These are phyloP conservation scores for Drosophila repletoides DNA, from an alignment of 1,140 invertebrate genomes.

Conservation along the genomic window DNA sequence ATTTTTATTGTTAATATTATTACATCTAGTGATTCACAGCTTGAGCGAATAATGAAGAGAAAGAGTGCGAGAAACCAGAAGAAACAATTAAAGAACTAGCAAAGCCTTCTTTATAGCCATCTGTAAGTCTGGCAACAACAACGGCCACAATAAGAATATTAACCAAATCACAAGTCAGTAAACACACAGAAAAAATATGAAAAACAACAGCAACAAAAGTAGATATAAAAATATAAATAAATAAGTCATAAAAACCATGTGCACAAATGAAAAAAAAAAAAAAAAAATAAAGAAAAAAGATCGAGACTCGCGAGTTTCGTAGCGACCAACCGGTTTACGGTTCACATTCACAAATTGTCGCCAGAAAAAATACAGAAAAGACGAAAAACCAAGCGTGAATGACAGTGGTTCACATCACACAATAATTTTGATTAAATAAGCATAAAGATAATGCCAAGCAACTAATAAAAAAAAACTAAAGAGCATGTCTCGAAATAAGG, in stretches of 20 bases:
- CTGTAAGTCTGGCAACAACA: slow-evolving; percentile 3
- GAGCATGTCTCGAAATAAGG: no score
- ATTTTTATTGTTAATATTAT: slow-evolving; percentile 7
- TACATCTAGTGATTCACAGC: slow-evolving; percentile 21
- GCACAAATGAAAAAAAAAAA: slow-evolving; percentile 46
- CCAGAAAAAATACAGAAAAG: slow-evolving; percentile 54
- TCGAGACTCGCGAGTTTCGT: slow-evolving; percentile 21
- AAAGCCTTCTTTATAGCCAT: slow-evolving; percentile 3
- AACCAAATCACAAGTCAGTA: slow-evolving; percentile 34
- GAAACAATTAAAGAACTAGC: slow-evolving; percentile 4
- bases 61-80: not conserved
- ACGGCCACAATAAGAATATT: slow-evolving; percentile 9
- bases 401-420: slow-evolving; percentile 60
- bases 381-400: slow-evolving; percentile 48
- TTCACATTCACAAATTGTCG: slow-evolving; percentile 43
- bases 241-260: slow-evolving; percentile 45
- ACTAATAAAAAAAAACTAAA: slow-evolving; percentile 1
- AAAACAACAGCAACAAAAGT: not conserved
- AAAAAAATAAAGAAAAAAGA: slow-evolving; percentile 48
- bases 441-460: slow-evolving; percentile 15
- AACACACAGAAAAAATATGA: no score
- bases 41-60: not conserved
- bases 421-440: slow-evolving; percentile 16
- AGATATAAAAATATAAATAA: slow-evolving; percentile 42
- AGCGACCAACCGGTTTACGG: slow-evolving; percentile 54